Evolutionary conservation across 2,113 vertebrate genomes (phyloP).

Genomic region (Ranitomeya variabilis): DNA sequence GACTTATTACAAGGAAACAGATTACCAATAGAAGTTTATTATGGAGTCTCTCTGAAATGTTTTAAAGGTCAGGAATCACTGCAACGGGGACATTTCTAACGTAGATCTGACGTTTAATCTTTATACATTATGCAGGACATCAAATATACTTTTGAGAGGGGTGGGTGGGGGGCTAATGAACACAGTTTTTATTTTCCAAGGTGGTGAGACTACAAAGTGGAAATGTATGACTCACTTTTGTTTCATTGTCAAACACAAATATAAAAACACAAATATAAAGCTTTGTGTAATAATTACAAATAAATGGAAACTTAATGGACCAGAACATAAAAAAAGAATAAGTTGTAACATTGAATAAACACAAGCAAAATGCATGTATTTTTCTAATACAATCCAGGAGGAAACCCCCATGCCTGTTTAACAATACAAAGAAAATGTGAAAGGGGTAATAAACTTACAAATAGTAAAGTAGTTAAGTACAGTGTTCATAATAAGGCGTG

Average conservation of each 20-base stretch:
- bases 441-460: neutral
- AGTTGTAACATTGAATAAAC: neutral
- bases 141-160: slow-evolving; percentile 14
- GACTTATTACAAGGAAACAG: slow-evolving; percentile 12
- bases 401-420: neutral
- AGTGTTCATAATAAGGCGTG: neutral
- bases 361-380: neutral
- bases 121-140: neutral
- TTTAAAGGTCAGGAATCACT: neutral
- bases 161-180: slow-evolving; percentile 8
- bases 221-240: slow-evolving; percentile 46
- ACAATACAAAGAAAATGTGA: neutral
- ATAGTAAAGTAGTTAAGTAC: neutral
- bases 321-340: neutral
- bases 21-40: slow-evolving; percentile 1
- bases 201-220: neutral
- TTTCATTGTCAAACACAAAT: slow-evolving; percentile 37
- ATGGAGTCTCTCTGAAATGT: neutral
- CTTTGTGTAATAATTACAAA: slow-evolving; percentile 10
- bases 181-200: slow-evolving; percentile 31
- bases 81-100: neutral
- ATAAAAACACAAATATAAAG: slow-evolving; percentile 16
- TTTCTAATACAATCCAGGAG: neutral
- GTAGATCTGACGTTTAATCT: neutral
- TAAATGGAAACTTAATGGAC: neutral